Evolutionary conservation across 2,113 vertebrate species (phyloP), one percentile per base, ranked within the genome.

Genomic region (Oceanodroma tethys): DNA sequence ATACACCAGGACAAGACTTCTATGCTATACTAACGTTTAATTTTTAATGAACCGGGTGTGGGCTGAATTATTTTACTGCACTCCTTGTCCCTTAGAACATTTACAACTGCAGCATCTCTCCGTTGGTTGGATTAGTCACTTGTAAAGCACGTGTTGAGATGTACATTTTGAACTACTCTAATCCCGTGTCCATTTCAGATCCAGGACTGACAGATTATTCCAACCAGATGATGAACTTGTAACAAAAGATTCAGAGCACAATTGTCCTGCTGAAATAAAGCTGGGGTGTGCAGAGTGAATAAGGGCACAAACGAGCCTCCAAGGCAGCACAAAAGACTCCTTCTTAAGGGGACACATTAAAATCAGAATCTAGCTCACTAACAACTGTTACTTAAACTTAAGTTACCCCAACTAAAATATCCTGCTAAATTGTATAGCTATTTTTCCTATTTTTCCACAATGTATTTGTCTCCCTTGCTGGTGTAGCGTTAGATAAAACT

Each of bases 231-330:
- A 85, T 47, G 56, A 75, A 82, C 10, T 14, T 13, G 7, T 29
- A 71, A 82, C 13, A 45, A 48, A 81, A 74, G 22, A 47, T 62
- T 74, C 25, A 60, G 32, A 55, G 9, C 34, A 50, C 12, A 78
- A 34, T 7, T 43, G 52, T n/a, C 36, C 29, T 48, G 9, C 4
- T 53, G 72, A 93, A 91, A 58, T 10, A 72, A 50, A 90, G 1
- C 3, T 27, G 7, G 13, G 21, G 43, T 34, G 13, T 5, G 6
- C 0, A 0, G 20, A 55, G 14, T 43, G 20, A 58, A 3, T n/a
- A 62, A 36, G 43, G 16, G 23, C 16, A 65, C 30, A 70, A 89
- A 73, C 8, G 3, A 56, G 20, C 11, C 30, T 59, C 29, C 20
- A 71, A 21, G 18, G 32, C 59, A 87, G 80, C 18, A 72, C 12